These are phyloP conservation scores for Andrena dorsata DNA, from an alignment of 2,888 invertebrate species.

Conservation along the genomic window DNA sequence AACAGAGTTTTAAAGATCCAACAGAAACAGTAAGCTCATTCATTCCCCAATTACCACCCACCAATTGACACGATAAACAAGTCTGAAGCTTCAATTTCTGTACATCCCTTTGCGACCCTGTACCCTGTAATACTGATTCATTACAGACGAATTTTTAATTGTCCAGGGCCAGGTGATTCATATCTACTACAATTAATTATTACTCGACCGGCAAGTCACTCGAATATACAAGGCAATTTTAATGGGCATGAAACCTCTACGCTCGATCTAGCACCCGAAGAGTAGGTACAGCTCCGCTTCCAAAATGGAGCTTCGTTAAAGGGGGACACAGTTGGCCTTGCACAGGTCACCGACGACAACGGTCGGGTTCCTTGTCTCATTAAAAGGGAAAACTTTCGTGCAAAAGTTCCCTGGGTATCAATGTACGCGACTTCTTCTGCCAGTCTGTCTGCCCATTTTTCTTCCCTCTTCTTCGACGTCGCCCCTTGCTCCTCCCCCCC, in stretches of 20 bases:
- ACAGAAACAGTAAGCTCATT: no score
- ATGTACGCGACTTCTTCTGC: slow-evolving; percentile 40
- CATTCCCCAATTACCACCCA: no score
- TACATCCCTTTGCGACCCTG: no score
- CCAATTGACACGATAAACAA: no score
- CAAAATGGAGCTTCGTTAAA: slow-evolving; percentile 26
- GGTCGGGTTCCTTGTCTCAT: slow-evolving; percentile 47
- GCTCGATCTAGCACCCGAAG: neutral
- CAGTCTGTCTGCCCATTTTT: slow-evolving; percentile 3
- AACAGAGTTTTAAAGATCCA: no score
- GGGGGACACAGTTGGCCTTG: slow-evolving; percentile 15
- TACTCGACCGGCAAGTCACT: neutral
- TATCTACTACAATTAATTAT: slow-evolving; percentile 13
- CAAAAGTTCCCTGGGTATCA: slow-evolving; percentile 47
- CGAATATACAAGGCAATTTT: slow-evolving; percentile 1
- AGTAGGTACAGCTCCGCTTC: neutral
- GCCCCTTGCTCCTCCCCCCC: neutral
- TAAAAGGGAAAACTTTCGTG: slow-evolving; percentile 48
- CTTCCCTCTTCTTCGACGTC: neutral
- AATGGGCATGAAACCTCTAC: neutral
- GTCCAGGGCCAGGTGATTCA: neutral
- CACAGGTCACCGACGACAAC: slow-evolving; percentile 18
- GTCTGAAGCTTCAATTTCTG: no score
- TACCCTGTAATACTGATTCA: neutral
- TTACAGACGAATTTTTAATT: slow-evolving; percentile 14